Evolutionary conservation across 1,140 invertebrate species (phyloP).

Genomic region (Phthorimaea operculella): DNA sequence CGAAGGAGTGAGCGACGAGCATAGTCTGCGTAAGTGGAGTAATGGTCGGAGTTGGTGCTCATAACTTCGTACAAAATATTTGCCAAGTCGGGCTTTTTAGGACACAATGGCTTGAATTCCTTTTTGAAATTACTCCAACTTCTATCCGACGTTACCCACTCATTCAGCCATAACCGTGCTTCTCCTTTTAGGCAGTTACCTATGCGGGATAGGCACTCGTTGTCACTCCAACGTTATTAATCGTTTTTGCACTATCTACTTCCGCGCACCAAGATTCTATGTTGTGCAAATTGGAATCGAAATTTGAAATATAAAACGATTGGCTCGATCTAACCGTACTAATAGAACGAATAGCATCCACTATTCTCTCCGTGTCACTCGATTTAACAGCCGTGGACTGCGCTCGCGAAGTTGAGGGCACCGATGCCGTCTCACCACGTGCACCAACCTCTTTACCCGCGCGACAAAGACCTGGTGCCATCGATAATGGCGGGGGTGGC

Average conservation of each 20-base stretch:
- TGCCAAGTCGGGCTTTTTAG: conserved; percentile 2
- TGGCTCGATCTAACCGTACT: conserved; percentile 2
- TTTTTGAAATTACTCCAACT: conserved; percentile 6
- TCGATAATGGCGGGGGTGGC: background rate
- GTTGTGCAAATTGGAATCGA: conserved; percentile 8
- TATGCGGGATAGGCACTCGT: conserved; percentile 11
- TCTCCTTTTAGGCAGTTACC: conserved; percentile 8
- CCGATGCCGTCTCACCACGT: background rate
- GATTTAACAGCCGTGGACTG: background rate
- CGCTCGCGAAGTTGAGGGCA: background rate
- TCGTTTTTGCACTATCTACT: conserved; percentile 6
- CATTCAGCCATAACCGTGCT: conserved; percentile 4
- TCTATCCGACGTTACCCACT: conserved; percentile 6
- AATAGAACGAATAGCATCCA: background rate
- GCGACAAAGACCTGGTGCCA: background rate
- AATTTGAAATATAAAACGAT: conserved; percentile 10
- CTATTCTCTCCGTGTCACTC: background rate
- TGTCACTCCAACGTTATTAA: conserved; percentile 10
- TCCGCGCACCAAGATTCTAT: conserved; percentile 9
- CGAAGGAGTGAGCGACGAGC: conserved; percentile 7
- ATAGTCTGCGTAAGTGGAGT: conserved; percentile 9
- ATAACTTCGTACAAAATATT: conserved; percentile 6
- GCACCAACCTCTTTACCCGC: background rate
- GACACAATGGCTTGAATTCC: conserved; percentile 11
- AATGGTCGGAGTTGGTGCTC: conserved; percentile 8